Base-by-base conservation (phyloP, 2,797 vertebrate genomes). In the Neopelma chrysocephalum region DNA sequence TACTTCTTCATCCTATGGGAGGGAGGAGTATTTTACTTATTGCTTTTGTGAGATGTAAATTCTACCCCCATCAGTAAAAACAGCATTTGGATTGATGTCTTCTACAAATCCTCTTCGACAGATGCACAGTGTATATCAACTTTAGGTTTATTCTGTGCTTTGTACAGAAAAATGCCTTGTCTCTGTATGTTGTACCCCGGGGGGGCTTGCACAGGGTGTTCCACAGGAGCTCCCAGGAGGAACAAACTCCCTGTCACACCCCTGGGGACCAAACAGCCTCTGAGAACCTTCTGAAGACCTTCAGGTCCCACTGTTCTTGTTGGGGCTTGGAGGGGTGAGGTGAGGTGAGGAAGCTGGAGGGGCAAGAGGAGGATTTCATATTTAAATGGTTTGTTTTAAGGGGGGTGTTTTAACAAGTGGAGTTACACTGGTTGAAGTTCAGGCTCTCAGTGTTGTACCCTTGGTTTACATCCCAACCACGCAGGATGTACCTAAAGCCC, bases 141-240 rank as follows among this genome's bases (percentile, higher is more conserved):
- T 60, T n/a, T 3, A 20, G 47, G 6, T 40, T 80, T 51, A 1
- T 51, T 43, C 22, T 11, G 3, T 60, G 45, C 42, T 40, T 66
- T 7, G 17, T 17, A 4, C 38, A 76, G 50, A 76, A 42, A 73
- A 78, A 29, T 3, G 9, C 22, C 29, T 65, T 1, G 0, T 51
- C 16, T 72, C 29, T 17, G 2, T 3, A 0, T 14, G 40, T 4
- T 54, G 21, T 61, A 43, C 25, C 31, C 0, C 2, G 21, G 43
- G 19, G 32, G 14, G 7, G 4, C 9, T 21, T 15, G 42, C 29
- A 10, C 16, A 29, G 51, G 21, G 34, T 54, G 57, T 48, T 38
- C 47, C 40, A 31, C 29, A 17, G 78, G 32, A 68, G 76, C 36
- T 82, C 54, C 21, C n/a, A 23, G 57, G 47, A 45, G 60, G 18